phyloP scores from a whole-genome alignment of 2,113 vertebrate genomes.

The Candoia aspera region DNA sequence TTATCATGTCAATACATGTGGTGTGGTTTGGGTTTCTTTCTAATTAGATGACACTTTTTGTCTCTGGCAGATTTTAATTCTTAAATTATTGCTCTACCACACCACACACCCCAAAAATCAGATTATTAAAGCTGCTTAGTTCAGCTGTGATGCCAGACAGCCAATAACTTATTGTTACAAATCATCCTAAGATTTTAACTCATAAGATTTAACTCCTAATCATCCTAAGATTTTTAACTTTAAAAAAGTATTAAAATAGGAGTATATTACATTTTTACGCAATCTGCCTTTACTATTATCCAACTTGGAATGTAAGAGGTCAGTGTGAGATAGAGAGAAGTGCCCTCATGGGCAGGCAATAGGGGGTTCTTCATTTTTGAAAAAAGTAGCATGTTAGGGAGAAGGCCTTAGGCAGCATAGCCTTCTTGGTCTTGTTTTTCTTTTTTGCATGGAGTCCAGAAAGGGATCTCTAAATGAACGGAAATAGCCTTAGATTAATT shows the following conservation, averaged over 20 bases:
- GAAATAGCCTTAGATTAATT: not conserved
- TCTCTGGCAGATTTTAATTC: not conserved
- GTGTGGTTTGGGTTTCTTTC: not conserved
- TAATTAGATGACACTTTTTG: not conserved
- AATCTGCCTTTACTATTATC: not conserved
- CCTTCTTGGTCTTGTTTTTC: not conserved
- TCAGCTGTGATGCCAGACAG: not conserved
- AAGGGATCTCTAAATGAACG: not conserved
- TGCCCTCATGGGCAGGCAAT: not conserved
- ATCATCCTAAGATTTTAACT: not conserved
- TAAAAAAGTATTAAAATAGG: not conserved
- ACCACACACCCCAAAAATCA: not conserved
- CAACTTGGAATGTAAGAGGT: not conserved
- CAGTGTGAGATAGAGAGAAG: not conserved
- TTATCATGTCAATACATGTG: not conserved
- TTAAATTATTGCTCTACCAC: not conserved
- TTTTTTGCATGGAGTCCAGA: not conserved
- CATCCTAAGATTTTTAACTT: too few relatives aligned
- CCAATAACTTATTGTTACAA: not conserved
- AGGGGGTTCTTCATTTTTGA: not conserved
- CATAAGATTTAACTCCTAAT: too few relatives aligned
- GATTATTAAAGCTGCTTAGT: not conserved
- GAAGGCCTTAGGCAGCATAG: not conserved
- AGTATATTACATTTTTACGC: not conserved
- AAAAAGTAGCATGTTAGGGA: not conserved